Evolutionary conservation across 2,113 vertebrate species (phyloP), one percentile per base, ranked within the genome.

Genomic region (Tretioscincus oriximinensis): DNA sequence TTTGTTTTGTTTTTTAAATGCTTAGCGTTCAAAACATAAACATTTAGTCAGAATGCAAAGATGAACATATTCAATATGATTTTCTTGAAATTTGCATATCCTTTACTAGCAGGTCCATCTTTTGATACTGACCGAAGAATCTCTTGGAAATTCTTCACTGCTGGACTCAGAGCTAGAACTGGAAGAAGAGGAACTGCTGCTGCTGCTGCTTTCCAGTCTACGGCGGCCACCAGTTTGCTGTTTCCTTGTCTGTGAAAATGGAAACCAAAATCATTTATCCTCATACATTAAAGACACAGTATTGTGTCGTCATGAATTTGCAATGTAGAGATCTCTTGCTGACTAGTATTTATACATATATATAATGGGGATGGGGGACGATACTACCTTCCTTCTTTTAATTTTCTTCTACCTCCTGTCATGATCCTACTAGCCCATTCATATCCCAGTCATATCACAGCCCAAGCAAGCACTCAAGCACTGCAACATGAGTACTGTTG

Each of bases 121-220:
- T 54, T 54, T 24, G 21, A 49, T 84, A 88, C 90, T 88, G 58
- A 93, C 92, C 89, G 0, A 0, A 47, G 78, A 88, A 75, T 28
- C 71, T 75, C 21, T 76, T 85, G 0, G 54, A 64, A 51, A 26
- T 69, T 74, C 41, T 20, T 67, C 28, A 14, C 21, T 54, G 14
- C 45, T 65, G 24, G 47, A 60, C 29, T 28, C 77, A 31, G 0
- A 80, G 63, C 81, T 86, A 65, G 89, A 89, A 80, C 74, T 88
- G 12, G 76, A 58, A 75, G 90, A 85, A 2, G 18, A 58, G 28
- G 76, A 26, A 12, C 47, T 35, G 0, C 41, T 75, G 0, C 1
- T 49, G 0, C 9, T 74, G 0, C 31, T 82, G 0, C 49, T 72
- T 0, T 9, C 58, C 0, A 31, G 45, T 0, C 21, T 78, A 0